These are phyloP conservation scores for Pseudoatta argentina DNA, from an alignment of 1,140 invertebrate species.

Conservation along the genomic window DNA sequence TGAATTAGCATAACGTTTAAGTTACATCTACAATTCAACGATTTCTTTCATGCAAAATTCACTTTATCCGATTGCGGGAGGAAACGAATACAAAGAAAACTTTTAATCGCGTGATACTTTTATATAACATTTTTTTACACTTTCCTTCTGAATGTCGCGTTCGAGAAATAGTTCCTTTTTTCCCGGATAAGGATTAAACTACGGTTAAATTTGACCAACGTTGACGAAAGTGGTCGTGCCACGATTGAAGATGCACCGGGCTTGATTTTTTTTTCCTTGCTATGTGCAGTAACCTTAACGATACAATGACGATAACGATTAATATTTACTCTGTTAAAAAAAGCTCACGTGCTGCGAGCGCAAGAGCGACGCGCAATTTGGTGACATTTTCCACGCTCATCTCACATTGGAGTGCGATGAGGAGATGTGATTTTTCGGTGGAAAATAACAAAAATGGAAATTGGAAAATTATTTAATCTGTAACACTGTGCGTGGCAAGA, in stretches of 20 bases:
- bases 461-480: constrained; percentile 22
- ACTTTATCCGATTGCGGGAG: not conserved
- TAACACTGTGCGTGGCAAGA: constrained; percentile 3
- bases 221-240: constrained; percentile 18
- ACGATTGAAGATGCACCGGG: constrained; percentile 60
- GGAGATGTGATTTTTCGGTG: constrained; percentile 14
- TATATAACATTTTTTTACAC: constrained; percentile 16
- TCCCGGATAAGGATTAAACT: constrained; percentile 28
- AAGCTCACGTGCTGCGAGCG: constrained; percentile 59
- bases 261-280: constrained; percentile 31
- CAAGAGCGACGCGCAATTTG: constrained; percentile 17
- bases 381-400: not conserved
- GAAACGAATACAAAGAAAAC: not conserved
- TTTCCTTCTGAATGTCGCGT: constrained; percentile 10
- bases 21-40: constrained; percentile 20
- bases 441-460: constrained; percentile 18
- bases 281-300: constrained; percentile 68
- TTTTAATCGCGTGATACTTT: constrained; percentile 3
- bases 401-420: not conserved
- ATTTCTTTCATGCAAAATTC: not conserved
- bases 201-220: constrained; percentile 37
- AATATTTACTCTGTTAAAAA: constrained; percentile 72
- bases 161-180: constrained; percentile 5
- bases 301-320: constrained; percentile 69
- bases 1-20: not conserved